Evolutionary conservation across 2,113 vertebrate species (phyloP), one percentile per base, ranked within the genome.

Genomic region (Rhombomys opimus): DNA sequence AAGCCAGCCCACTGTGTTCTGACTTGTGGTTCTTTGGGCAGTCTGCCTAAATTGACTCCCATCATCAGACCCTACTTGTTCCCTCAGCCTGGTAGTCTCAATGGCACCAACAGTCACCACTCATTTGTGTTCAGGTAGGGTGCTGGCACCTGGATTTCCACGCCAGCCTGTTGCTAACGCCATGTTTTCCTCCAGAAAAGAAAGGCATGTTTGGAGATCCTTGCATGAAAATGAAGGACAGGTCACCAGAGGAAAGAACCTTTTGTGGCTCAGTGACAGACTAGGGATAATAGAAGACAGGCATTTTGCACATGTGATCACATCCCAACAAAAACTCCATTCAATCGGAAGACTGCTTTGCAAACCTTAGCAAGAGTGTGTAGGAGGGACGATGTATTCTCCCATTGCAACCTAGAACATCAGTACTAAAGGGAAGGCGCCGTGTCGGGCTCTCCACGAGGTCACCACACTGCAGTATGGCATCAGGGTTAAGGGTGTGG

Each of bases 401-500:
- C 8, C 59, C 87, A 59, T 20, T 7, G 89, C 50, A 22, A 57
- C 77, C 61, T 41, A 54, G 38, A 61, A 59, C 52, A 4, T 73
- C 30, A 14, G 63, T 70, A 3, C 5, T n/a, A 68, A 65, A 90
- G 84, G 35, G 22, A 72, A 18, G 5, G 20, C 5, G 15, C 32
- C 1, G 4, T 9, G 54, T 15, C 25, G 0, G 46, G n/a, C 61
- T 14, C 30, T 75, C 32, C 38, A 2, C 4, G 54, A 50, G n/a
- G 50, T 52, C 20, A 7, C 0, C 46, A 57, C 18, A 11, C 3
- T 30, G 8, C 78, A 20, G 0, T 8, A 4, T 38, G 35, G 32
- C 65, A 20, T 4, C 15, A 23, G 38, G 23, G 9, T 7, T 7
- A 68, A 67, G 52, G 23, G 2, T 3, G 23, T 25, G 20, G 67